Percentiles rank a stretch among this genome's conserved stretches.
These are phyloP conservation scores for Ceratosolen fusciceps DNA, from an alignment of 1,140 invertebrate species.

Conservation along the genomic window DNA sequence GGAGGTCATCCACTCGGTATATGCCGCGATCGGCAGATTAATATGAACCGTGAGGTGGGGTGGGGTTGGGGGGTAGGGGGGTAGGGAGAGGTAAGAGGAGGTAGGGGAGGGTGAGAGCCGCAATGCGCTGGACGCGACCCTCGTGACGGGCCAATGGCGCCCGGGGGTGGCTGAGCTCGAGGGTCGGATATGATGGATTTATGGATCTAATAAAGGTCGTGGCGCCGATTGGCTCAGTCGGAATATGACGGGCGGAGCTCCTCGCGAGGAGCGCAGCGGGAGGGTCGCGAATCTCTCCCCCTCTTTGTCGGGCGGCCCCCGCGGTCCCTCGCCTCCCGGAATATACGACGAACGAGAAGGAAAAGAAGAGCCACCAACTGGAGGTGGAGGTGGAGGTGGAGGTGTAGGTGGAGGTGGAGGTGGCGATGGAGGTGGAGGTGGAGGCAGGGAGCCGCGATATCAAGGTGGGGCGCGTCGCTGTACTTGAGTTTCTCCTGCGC, in stretches of 20 bases:
- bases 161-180: constrained; percentile 48
- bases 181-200: constrained; percentile 73
- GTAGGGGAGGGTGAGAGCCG: constrained; percentile 58
- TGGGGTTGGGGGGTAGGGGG: too few relatives aligned
- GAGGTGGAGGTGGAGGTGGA: neutral
- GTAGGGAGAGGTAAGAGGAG: too few relatives aligned
- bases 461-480: neutral
- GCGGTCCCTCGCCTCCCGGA: neutral
- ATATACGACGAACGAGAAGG: neutral
- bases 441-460: neutral
- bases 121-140: constrained; percentile 63
- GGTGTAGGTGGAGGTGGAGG: neutral
- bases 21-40: neutral
- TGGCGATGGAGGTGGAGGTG: neutral
- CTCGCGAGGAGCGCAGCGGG: constrained; percentile 47
- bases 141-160: constrained; percentile 62
- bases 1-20: neutral
- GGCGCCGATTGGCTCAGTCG: constrained; percentile 68
- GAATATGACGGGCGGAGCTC: constrained; percentile 72
- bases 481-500: constrained; percentile 49
- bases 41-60: too few relatives aligned
- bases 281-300: constrained; percentile 18
- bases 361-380: neutral
- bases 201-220: constrained; percentile 73
- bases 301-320: constrained; percentile 6